These are phyloP conservation scores for Sceliomorpha sp. DNA, from an alignment of 2,888 invertebrate genomes.

Conservation along the genomic window DNA sequence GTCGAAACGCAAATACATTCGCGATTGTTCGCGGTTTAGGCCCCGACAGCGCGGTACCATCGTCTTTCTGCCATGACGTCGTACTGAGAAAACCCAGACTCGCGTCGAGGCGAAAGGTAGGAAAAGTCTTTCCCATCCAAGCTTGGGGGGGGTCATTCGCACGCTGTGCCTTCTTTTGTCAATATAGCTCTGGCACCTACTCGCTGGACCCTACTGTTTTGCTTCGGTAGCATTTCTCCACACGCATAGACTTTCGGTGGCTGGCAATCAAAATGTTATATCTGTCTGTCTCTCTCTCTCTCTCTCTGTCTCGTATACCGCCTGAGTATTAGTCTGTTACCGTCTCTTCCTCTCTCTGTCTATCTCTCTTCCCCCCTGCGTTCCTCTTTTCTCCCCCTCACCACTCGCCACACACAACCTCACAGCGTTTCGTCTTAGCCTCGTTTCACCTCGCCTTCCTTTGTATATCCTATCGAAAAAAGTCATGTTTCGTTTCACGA, in stretches of 20 bases:
- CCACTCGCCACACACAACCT: conserved; percentile 43
- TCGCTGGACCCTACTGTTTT: conserved; percentile 56
- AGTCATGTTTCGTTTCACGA: conserved; percentile 51
- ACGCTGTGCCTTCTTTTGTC: conserved; percentile 48
- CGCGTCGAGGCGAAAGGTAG: conserved; percentile 64
- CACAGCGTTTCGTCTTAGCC: conserved; percentile 27
- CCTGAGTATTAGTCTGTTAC: too few relatives aligned
- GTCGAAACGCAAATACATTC: conserved; percentile 24
- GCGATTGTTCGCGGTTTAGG: conserved; percentile 29
- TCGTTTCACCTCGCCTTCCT: conserved; percentile 13
- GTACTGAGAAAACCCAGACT: conserved; percentile 65
- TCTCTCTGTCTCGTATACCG: conserved; percentile 28
- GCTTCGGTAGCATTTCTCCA: conserved; percentile 51
- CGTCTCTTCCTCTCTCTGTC: conserved; percentile 41
- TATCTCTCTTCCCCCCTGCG: conserved; percentile 22
- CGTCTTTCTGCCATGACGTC: conserved; percentile 68
- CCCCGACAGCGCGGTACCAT: conserved; percentile 34
- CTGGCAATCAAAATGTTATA: conserved; percentile 27
- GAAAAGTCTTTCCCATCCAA: conserved; percentile 67
- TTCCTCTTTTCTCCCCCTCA: conserved; percentile 54
- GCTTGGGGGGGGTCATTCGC: conserved; percentile 63
- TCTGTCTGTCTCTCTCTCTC: not conserved
- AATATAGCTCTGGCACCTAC: conserved; percentile 54
- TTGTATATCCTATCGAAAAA: conserved; percentile 42
- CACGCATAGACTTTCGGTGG: conserved; percentile 37